Conservation (phyloP, 2,888 invertebrate species). For the Andrena praecox region DNA sequence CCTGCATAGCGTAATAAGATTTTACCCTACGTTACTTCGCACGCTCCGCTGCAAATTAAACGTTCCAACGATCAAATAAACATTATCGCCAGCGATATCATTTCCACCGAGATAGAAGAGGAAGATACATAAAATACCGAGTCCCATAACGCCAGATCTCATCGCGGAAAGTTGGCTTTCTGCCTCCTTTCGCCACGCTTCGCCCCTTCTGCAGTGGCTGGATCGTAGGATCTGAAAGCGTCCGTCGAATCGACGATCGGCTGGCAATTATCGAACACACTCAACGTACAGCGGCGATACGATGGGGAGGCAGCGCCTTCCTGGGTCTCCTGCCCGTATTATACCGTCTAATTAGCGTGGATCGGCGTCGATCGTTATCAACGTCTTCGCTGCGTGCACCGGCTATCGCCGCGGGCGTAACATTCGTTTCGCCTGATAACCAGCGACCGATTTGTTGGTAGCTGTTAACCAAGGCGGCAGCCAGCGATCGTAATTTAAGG, state of each 20-base stretch:
- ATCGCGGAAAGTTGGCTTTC: neutral
- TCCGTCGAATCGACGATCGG: conserved; percentile 8
- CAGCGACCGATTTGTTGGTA: conserved; percentile 42
- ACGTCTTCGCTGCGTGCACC: conserved; percentile 17
- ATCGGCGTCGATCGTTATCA: conserved; percentile 52
- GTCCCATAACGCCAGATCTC: neutral
- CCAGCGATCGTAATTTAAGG: conserved; percentile 32
- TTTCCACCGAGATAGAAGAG: neutral
- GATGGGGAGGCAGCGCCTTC: neutral
- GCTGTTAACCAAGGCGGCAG: neutral
- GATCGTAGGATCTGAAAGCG: neutral
- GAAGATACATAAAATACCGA: conserved; percentile 9
- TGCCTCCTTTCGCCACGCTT: neutral
- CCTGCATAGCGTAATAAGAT: neutral
- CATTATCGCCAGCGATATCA: conserved; percentile 4
- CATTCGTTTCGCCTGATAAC: conserved; percentile 49
- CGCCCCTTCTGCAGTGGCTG: neutral
- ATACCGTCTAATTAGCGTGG: conserved; percentile 50
- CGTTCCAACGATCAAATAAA: neutral
- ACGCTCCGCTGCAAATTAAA: conserved; percentile 7
- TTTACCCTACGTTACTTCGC: neutral
- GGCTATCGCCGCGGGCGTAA: conserved; percentile 26
- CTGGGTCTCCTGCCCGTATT: conserved; percentile 17
- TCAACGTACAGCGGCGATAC: conserved; percentile 11
- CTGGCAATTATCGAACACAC: conserved; percentile 20